A percentile compares a stretch with the other conserved stretches of the same genome.
phyloP scores from a whole-genome alignment of 2,797 vertebrate genomes.

The Podarcis lilfordi region DNA sequence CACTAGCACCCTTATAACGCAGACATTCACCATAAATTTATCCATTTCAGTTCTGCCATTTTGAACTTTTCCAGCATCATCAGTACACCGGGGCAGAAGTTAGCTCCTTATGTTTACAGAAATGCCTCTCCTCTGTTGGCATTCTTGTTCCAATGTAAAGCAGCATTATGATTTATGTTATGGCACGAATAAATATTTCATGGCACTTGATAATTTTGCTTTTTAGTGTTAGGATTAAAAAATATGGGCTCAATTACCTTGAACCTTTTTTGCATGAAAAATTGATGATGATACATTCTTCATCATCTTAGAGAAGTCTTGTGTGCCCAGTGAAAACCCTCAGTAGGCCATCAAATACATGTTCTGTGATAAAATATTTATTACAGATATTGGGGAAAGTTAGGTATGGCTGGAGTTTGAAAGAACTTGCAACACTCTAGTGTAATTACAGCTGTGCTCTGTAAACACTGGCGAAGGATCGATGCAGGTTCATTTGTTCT shows the following conservation, averaged over 20 bases:
- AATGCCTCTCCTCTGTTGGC: conserved; percentile 57
- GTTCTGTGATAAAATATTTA: conserved; percentile 99
- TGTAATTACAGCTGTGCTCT: conserved; percentile 89
- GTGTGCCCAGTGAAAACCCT: conserved; percentile 89
- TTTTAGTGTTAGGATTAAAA: conserved; percentile 85
- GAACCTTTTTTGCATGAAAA: conserved; percentile 87
- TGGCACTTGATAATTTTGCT: conserved; percentile 82
- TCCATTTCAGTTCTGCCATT: background rate
- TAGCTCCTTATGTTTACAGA: conserved; percentile 23
- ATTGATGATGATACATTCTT: conserved; percentile 89
- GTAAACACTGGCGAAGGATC: conserved; percentile 81
- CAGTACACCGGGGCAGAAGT: conserved; percentile 31
- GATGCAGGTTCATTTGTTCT: conserved; percentile 82
- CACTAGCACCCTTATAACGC: background rate
- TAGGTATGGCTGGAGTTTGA: conserved; percentile 88
- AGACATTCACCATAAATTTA: background rate
- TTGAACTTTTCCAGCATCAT: conserved; percentile 14
- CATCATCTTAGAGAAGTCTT: conserved; percentile 91
- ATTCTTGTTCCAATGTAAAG: conserved; percentile 74
- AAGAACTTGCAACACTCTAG: conserved; percentile 87
- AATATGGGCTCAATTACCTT: conserved; percentile 86
- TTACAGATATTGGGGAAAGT: conserved; percentile 90
- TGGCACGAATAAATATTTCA: conserved; percentile 84
- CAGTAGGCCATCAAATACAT: conserved; percentile 92
- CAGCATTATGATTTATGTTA: conserved; percentile 79